These are phyloP conservation scores for Lasiurus borealis DNA, from an alignment of 2,113 vertebrate species.

Conservation along the genomic window DNA sequence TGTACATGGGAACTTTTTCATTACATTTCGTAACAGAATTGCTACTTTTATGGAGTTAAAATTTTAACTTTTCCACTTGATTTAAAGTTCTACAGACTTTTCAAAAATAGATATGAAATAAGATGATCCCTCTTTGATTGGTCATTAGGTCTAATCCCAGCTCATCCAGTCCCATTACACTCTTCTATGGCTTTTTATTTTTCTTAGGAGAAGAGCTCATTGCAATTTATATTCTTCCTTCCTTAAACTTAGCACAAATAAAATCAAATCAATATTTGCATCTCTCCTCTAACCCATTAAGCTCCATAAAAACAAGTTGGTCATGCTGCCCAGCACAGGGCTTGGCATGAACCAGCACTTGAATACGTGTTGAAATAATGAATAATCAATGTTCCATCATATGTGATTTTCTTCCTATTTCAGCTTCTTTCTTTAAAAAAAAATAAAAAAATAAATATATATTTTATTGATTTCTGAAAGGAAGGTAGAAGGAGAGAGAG, in stretches of 20 bases:
- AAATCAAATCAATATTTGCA: slow-evolving; percentile 21
- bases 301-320: neutral
- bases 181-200: neutral
- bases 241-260: slow-evolving; percentile 17
- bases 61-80: slow-evolving; percentile 27
- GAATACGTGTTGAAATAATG: neutral
- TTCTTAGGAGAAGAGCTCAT: neutral
- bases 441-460: too few species aligned
- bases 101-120: neutral
- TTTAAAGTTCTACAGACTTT: neutral
- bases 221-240: slow-evolving; percentile 9
- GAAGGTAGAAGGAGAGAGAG: too few species aligned
- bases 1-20: neutral
- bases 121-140: neutral
- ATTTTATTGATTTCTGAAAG: too few species aligned
- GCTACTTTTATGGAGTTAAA: neutral
- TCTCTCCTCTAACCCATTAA: neutral
- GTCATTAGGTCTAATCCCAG: neutral
- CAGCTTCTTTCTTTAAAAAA: too few species aligned
- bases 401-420: slow-evolving; percentile 6
- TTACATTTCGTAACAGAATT: slow-evolving; percentile 47
- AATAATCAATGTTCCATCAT: neutral
- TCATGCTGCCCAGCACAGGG: neutral
- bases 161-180: neutral
- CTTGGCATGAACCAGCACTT: neutral